Conservation (phyloP, 2,113 vertebrate genomes). For the Balaeniceps rex region DNA sequence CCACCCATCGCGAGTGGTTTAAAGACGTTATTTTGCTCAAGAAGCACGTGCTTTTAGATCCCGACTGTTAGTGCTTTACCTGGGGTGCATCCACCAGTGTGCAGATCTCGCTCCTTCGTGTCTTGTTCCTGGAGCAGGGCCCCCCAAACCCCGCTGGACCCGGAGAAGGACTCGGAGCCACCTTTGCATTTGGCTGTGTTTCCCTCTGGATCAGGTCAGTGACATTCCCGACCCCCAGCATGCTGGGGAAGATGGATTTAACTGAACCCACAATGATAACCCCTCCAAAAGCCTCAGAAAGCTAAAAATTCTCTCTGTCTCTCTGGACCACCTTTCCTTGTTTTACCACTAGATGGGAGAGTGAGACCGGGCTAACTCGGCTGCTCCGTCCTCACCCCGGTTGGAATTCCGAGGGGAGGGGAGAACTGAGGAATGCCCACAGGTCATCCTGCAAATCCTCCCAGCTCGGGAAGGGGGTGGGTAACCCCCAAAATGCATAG, state of each 20-base stretch:
- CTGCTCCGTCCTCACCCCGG: neutral
- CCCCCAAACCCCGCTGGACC: accelerated
- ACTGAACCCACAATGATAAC: accelerated
- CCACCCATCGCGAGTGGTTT: accelerated
- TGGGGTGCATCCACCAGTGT: neutral
- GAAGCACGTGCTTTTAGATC: accelerated
- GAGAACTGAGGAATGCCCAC: neutral
- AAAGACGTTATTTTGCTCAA: neutral
- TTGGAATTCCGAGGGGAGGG: neutral
- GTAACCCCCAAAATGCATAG: neutral
- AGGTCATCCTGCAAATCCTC: neutral
- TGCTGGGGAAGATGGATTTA: neutral
- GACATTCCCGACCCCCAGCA: neutral
- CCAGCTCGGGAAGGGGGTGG: neutral
- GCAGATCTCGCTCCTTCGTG: neutral
- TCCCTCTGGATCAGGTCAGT: neutral
- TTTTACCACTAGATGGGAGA: slow-evolving; percentile 62
- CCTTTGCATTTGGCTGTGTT: neutral
- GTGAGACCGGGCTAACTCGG: slow-evolving; percentile 4
- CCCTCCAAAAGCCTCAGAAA: neutral
- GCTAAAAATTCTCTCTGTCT: accelerated
- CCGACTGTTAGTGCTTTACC: neutral
- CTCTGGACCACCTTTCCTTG: neutral
- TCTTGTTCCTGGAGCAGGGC: accelerated
- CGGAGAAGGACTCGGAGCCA: accelerated